A percentile compares a stretch with the other conserved stretches of the same genome.
Conservation (phyloP, 2,797 vertebrate genomes). For the Anabas testudineus region DNA sequence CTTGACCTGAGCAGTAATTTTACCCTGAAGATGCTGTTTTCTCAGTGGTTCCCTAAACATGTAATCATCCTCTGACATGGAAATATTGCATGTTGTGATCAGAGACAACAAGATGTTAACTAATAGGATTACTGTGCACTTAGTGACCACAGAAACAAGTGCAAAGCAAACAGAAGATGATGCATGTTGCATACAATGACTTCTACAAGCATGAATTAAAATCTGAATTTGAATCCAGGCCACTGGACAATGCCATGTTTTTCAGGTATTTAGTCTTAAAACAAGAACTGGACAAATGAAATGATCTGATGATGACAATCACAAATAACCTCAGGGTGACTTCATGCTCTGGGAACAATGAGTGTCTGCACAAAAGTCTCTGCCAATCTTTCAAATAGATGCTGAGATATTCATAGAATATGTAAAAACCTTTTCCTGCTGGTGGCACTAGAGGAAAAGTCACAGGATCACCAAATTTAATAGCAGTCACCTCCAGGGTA, state of each 20-base stretch:
- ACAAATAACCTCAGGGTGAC: too few relatives aligned
- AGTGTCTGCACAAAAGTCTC: not conserved
- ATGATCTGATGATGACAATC: not conserved
- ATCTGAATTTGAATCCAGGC: not conserved
- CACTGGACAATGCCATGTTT: too few relatives aligned
- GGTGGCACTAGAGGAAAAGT: not conserved
- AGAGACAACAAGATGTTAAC: not conserved
- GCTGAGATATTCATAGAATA: not conserved
- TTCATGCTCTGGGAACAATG: not conserved
- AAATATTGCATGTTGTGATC: slow-evolving; percentile 2
- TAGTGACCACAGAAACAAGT: not conserved
- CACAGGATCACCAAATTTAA: not conserved
- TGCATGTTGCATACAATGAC: not conserved
- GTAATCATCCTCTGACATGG: not conserved
- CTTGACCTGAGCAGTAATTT: not conserved
- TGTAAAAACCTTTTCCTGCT: not conserved
- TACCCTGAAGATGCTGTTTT: slow-evolving; percentile 7
- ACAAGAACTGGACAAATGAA: too few relatives aligned
- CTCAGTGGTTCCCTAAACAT: too few relatives aligned
- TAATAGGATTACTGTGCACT: not conserved
- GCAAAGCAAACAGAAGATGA: not conserved
- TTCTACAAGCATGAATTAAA: not conserved
- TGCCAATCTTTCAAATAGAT: not conserved
- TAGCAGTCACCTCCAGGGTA: not conserved
- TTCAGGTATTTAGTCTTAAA: too few relatives aligned